These are phyloP conservation scores for Rhizoglyphus robini DNA, from an alignment of 1,140 invertebrate species.

Conservation along the genomic window DNA sequence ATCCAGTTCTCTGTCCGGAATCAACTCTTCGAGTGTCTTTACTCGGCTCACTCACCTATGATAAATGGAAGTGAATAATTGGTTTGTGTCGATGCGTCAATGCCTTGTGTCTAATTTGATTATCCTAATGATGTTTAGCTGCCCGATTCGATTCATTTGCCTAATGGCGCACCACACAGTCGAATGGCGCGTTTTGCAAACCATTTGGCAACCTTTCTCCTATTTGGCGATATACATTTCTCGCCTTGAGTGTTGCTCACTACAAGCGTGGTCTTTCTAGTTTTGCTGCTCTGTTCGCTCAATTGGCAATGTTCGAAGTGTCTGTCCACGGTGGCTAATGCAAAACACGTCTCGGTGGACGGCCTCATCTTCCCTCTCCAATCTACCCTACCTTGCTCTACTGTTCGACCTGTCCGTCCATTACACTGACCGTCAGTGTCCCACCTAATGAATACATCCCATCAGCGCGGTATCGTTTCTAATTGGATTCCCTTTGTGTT, in stretches of 20 bases:
- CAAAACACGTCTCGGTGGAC: no score
- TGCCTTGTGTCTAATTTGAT: conserved; percentile 10
- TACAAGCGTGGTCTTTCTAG: no score
- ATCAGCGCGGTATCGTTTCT: not conserved
- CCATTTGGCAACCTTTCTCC: no score
- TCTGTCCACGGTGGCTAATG: no score
- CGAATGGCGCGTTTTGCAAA: not conserved
- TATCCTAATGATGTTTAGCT: conserved; percentile 7
- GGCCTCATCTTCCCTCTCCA: no score
- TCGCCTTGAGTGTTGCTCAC: no score
- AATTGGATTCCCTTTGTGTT: not conserved
- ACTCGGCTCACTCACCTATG: not conserved
- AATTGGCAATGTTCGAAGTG: no score
- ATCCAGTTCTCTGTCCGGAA: not conserved
- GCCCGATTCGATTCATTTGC: conserved; percentile 11
- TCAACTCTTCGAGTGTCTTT: not conserved
- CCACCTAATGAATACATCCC: conserved; percentile 11
- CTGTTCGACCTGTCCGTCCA: no score
- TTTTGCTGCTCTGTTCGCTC: no score
- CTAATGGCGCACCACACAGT: not conserved
- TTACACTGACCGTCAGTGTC: no score
- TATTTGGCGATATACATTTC: no score
- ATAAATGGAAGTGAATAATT: not conserved
- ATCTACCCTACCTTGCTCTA: no score
- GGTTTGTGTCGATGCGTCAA: not conserved